phyloP scores from a whole-genome alignment of 2,113 vertebrate genomes.

The Acanthisitta chloris region DNA sequence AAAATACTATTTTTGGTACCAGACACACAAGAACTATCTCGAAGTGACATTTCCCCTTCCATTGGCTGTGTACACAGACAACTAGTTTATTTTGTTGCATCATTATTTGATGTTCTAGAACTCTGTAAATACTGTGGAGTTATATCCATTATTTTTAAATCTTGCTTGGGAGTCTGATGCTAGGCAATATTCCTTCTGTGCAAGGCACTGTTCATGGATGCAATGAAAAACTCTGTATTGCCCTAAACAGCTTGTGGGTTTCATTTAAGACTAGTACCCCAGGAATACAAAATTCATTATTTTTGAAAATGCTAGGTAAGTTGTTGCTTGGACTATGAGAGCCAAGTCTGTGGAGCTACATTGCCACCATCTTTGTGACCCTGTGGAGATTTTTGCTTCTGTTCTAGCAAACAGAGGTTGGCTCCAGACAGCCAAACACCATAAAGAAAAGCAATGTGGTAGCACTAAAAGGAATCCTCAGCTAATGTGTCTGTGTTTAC shows the following conservation, averaged over 20 bases:
- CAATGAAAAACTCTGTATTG: not conserved
- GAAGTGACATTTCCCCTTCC: not conserved
- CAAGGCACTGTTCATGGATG: not conserved
- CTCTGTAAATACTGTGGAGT: not conserved
- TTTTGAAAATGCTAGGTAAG: not conserved
- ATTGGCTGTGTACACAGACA: not conserved
- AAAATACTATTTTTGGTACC: not conserved
- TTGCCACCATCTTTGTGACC: not conserved
- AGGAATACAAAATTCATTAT: not conserved
- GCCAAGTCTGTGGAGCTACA: not conserved
- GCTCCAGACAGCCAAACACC: not conserved
- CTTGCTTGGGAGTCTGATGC: not conserved
- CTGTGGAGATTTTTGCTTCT: not conserved
- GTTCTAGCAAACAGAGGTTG: not conserved
- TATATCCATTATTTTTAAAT: not conserved
- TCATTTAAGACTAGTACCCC: not conserved
- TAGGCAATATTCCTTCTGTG: not conserved
- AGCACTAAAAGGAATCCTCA: not conserved
- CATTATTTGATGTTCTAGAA: constrained; percentile 1
- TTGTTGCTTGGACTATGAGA: not conserved
- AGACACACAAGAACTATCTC: not conserved
- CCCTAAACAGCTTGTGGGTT: not conserved
- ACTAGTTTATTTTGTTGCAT: not conserved
- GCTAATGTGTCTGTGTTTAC: not conserved
- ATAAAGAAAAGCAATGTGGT: not conserved